A percentile compares a stretch with the other conserved stretches of the same genome.
These are phyloP conservation scores for Mechanitis messenoides DNA, from an alignment of 2,888 invertebrate species.

Conservation along the genomic window DNA sequence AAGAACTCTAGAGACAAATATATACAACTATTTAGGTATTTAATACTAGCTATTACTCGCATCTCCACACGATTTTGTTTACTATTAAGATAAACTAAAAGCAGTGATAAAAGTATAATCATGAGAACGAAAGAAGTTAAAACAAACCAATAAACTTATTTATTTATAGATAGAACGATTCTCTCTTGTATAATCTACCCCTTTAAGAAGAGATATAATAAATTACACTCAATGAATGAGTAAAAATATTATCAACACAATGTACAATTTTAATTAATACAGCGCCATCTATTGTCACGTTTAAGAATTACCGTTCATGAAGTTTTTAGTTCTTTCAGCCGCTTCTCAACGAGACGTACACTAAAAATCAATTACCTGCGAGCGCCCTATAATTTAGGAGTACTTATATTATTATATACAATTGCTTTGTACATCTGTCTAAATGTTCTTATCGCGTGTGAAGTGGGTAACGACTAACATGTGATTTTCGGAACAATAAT, in stretches of 20 bases:
- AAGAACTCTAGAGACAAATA: no score
- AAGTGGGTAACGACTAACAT: conserved; percentile 21
- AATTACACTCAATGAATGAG: background rate
- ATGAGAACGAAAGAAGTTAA: no score
- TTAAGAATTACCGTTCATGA: background rate
- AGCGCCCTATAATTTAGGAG: conserved; percentile 40
- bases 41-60: no score
- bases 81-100: no score
- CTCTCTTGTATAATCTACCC: no score
- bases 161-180: no score
- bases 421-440: conserved; percentile 38
- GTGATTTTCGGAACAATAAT: conserved; percentile 27
- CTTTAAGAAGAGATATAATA: no score
- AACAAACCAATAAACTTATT: no score
- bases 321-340: background rate
- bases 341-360: conserved; percentile 26
- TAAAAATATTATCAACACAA: background rate
- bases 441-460: conserved; percentile 54
- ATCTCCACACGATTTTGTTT: no score
- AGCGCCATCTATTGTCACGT: background rate
- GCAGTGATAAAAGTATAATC: no score
- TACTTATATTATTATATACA: conserved; percentile 33
- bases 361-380: conserved; percentile 49
- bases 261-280: background rate
- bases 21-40: no score